Conservation (phyloP, 1,140 invertebrate species). For the Protaetia brevitarsis region DNA sequence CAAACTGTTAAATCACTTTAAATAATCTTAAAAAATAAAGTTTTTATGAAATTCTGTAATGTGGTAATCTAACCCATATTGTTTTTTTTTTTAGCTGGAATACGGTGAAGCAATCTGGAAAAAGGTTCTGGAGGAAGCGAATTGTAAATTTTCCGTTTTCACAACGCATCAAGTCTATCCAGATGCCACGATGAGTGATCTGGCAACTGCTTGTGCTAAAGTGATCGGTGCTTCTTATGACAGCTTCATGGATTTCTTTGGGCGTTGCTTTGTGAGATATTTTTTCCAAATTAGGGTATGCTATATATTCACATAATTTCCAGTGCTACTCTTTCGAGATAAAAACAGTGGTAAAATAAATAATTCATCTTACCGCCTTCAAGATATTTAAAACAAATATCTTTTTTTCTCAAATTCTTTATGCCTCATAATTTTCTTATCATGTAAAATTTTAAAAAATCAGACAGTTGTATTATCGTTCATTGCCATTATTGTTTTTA, state of each 20-base stretch:
- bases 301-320: slow-evolving; percentile 4
- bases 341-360: no score
- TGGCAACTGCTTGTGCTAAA: slow-evolving; percentile 59
- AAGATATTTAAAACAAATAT: no score
- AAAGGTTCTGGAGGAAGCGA: slow-evolving; percentile 63
- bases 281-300: slow-evolving; percentile 79
- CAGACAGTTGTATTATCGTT: no score
- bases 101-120: slow-evolving; percentile 80
- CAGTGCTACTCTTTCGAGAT: no score
- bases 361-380: no score
- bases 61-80: no score
- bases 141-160: slow-evolving; percentile 70
- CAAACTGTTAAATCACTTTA: no score
- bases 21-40: no score
- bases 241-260: slow-evolving; percentile 77
- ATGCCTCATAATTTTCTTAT: no score
- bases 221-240: slow-evolving; percentile 56
- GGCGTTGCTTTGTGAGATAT: slow-evolving; percentile 75
- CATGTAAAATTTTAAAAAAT: no score
- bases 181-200: slow-evolving; percentile 70
- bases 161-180: slow-evolving; percentile 80
- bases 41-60: neutral
- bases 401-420: no score
- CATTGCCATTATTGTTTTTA: no score
- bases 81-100: slow-evolving; percentile 63